Base-by-base conservation (phyloP, 2,113 vertebrate species). In the Steatornis caripensis region DNA sequence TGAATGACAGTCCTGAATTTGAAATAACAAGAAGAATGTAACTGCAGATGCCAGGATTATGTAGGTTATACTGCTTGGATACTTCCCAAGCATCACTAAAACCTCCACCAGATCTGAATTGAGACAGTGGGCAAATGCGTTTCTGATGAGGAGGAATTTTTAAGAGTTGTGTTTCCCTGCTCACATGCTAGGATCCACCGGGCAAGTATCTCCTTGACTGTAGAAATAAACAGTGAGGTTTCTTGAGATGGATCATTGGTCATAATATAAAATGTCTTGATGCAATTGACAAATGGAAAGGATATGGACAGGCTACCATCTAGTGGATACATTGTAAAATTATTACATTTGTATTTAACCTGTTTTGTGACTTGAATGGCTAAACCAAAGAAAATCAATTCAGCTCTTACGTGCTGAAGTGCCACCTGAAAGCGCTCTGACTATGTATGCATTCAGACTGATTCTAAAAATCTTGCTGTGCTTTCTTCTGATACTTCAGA, bases 241-340 rank as follows among this genome's bases (percentile, higher is more conserved):
- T 93, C 74, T 92, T 83, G 77, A 97, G 94, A 55, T 53, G 86
- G 76, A 86, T 76, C 72, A 8, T 8, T 70, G 61, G 76, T 70
- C 69, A 78, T 74, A 11, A 4, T 39, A 54, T 24, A 80, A 92
- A 87, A 77, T 46, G 39, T 74, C 48, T 79, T 74, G 68, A 65
- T 76, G 64, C 18, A 91, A 74, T 39, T 93, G 57, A 80, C 58
- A 91, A 93, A 82, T 5, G 43, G 88, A 77, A 97, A 97, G 75
- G 83, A 87, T 92, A 89, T 96, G 93, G 75, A 83, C 89, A 98
- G 96, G 96, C 88, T 97, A 98, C 98, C 98, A 98, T 94, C 98
- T 98, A 92, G 98, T 95, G 98, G 84, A 97, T 94, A 36, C 41
- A 46, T 30, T 3, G 27, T 84, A 97, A 95, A 88, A 91, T 90